Evolutionary conservation across 92 coral and sea anemone genomes (phyloP), one percentile per base, ranked within the genome.

Genomic region (Plumapathes pennacea): DNA sequence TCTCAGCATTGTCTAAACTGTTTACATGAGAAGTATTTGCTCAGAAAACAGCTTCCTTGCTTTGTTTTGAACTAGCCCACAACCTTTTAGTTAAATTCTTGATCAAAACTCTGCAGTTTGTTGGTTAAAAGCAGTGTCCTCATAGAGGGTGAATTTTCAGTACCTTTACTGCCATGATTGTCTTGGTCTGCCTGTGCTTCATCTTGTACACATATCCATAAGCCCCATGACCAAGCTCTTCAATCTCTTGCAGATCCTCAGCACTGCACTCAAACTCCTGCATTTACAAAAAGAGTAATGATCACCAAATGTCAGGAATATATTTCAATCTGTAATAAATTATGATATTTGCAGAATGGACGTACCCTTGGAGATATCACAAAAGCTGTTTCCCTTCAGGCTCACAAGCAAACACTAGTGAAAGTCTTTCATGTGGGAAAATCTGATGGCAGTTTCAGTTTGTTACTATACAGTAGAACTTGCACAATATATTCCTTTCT

Each of bases 91-190:
- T n/a, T n/a, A n/a, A n/a, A n/a, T n/a, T n/a, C n/a, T n/a, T n/a
- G n/a, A n/a, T n/a, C n/a, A n/a, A n/a, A n/a, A n/a, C n/a, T n/a
- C n/a, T n/a, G n/a, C n/a, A n/a, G n/a, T n/a, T n/a, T n/a, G n/a
- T n/a, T n/a, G n/a, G n/a, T n/a, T n/a, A n/a, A n/a, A n/a, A n/a
- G n/a, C n/a, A n/a, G n/a, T n/a, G n/a, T n/a, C n/a, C n/a, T n/a
- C n/a, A n/a, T n/a, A n/a, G n/a, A n/a, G n/a, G n/a, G n/a, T n/a
- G n/a, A n/a, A 8, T 34, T 34, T 34, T 34, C 40, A 3, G 23
- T 78, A 88, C 98, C 88, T 92, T 92, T 28, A 92, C 98, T 33
- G 98, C 98, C 98, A 88, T 88, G 52, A 80, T 57, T 24, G 85
- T 66, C 18, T 78, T 59, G 18, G 91, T 88, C 4, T 94, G 88